Conservation (phyloP, 2,797 vertebrate genomes). For the Antrozous pallidus region DNA sequence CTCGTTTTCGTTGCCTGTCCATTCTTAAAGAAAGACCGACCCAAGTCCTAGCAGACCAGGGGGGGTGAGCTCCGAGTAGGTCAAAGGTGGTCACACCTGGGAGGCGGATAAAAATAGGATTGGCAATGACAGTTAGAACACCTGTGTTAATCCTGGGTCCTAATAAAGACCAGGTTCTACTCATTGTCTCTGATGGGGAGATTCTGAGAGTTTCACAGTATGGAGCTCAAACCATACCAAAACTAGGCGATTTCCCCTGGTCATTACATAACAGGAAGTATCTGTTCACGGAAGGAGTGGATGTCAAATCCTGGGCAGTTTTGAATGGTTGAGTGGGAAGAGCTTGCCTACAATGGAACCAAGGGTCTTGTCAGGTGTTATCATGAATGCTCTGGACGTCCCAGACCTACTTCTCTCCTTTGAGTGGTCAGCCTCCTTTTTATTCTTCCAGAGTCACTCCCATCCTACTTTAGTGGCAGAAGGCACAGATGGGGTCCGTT, state of each 20-base stretch:
- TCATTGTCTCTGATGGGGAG: constrained; percentile 24
- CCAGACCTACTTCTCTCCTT: not conserved
- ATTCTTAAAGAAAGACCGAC: not conserved
- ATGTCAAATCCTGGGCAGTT: not conserved
- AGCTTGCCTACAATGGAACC: not conserved
- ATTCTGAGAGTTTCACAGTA: not conserved
- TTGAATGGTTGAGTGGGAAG: not conserved
- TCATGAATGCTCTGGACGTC: not conserved
- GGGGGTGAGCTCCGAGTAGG: not conserved
- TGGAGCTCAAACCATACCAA: constrained; percentile 4
- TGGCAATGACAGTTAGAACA: not conserved
- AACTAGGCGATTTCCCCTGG: not conserved
- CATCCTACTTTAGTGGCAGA: not conserved
- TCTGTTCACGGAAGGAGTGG: not conserved
- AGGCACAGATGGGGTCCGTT: not conserved
- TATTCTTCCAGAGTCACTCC: not conserved
- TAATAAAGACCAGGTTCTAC: not conserved
- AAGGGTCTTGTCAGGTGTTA: not conserved
- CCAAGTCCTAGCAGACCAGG: not conserved
- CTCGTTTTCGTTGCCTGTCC: not conserved
- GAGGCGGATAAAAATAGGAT: constrained; percentile 10
- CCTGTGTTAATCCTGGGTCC: not conserved
- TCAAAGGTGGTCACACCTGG: not conserved
- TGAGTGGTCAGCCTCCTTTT: constrained; percentile 12
- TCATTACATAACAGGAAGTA: not conserved